Percentiles rank a stretch among this genome's conserved stretches.
phyloP scores from a whole-genome alignment of 1,140 invertebrate species.

The Pogonus chalceus region DNA sequence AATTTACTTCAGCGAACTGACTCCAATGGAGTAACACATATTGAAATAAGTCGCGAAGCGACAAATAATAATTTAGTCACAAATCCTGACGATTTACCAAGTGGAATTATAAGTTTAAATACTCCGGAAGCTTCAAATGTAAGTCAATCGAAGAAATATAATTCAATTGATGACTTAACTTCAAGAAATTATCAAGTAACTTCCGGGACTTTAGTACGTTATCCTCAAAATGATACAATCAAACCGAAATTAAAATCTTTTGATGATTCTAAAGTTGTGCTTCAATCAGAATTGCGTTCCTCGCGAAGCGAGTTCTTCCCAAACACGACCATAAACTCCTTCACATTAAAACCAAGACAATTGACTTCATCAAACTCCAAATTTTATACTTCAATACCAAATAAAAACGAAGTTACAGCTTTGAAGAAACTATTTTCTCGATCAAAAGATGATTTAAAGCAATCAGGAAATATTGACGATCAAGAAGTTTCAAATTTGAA shows the following conservation, averaged over 20 bases:
- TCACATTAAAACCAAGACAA: background rate
- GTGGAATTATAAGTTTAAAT: constrained; percentile 28
- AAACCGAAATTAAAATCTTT: background rate
- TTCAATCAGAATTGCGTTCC: background rate
- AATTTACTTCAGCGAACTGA: constrained; percentile 35
- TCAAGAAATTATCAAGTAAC: background rate
- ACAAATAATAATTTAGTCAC: constrained; percentile 12
- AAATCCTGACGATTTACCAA: constrained; percentile 17
- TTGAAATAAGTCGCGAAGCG: constrained; percentile 30
- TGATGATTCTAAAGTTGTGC: background rate
- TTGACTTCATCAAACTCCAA: background rate
- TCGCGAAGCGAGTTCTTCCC: background rate
- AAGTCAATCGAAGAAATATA: background rate
- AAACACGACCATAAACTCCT: background rate
- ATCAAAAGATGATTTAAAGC: background rate
- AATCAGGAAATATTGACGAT: constrained; percentile 10
- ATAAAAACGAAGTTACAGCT: constrained; percentile 2
- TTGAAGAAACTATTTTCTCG: no score
- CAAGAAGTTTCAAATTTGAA: constrained; percentile 15
- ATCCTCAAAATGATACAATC: background rate
- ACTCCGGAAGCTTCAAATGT: constrained; percentile 21
- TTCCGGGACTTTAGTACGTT: no score
- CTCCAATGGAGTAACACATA: constrained; percentile 35
- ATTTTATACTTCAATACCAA: constrained; percentile 19
- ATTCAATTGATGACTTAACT: background rate